These are phyloP conservation scores for Conus betulinus DNA, from an alignment of 1,140 invertebrate species.

Conservation along the genomic window DNA sequence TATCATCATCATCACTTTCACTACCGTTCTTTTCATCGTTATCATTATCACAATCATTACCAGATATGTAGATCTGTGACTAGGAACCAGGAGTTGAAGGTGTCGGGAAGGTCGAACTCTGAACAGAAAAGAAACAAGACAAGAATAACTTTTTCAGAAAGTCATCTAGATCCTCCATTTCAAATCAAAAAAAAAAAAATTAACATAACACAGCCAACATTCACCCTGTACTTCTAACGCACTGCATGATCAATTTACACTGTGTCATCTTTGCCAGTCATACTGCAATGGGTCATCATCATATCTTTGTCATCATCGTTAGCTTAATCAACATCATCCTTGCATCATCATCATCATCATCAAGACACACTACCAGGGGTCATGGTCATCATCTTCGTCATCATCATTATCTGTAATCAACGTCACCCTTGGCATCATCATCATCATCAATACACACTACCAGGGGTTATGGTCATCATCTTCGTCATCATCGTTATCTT, in stretches of 20 bases:
- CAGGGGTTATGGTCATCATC: too few species aligned
- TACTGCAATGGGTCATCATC: neutral
- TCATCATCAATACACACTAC: too few species aligned
- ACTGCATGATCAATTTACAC: neutral
- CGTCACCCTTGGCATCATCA: too few species aligned
- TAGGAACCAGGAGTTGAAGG: slow-evolving; percentile 30
- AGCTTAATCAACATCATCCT: too few species aligned
- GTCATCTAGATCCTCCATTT: too few species aligned
- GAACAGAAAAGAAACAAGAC: neutral
- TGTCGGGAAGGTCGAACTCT: slow-evolving; percentile 31
- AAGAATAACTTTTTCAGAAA: neutral
- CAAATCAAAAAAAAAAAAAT: neutral
- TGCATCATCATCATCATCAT: neutral
- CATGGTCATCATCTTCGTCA: too few species aligned
- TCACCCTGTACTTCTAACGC: neutral
- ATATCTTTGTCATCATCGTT: too few species aligned
- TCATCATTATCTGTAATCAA: too few species aligned
- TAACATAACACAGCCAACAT: neutral
- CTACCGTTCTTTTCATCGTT: slow-evolving; percentile 15
- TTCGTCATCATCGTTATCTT: too few species aligned
- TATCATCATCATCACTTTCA: slow-evolving; percentile 25
- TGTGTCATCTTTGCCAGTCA: neutral
- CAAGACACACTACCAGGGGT: too few species aligned
- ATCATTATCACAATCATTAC: slow-evolving; percentile 12
- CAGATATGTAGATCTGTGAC: slow-evolving; percentile 19